A percentile compares a stretch with the other conserved stretches of the same genome.
Evolutionary conservation across 2,113 vertebrate genomes (phyloP).

Genomic region (Agelaius tricolor): DNA sequence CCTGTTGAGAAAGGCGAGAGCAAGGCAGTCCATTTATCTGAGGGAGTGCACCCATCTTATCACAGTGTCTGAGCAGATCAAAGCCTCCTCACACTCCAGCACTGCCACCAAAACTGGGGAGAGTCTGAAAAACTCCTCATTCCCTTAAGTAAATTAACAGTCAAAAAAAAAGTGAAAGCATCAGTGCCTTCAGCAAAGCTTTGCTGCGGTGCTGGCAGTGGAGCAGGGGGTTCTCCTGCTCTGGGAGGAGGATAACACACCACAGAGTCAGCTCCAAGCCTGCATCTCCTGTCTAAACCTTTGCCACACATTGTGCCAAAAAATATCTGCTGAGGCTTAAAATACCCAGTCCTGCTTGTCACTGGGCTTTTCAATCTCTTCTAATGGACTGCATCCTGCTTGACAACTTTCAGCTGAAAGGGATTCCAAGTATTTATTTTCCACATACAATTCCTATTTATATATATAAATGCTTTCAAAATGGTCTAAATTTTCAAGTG

Average conservation of each 20-base stretch:
- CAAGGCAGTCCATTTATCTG: neutral
- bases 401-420: neutral
- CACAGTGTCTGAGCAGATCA: neutral
- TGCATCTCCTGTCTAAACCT: neutral
- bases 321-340: neutral
- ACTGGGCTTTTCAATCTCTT: neutral
- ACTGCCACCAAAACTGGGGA: neutral
- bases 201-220: neutral
- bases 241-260: neutral
- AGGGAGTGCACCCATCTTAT: neutral
- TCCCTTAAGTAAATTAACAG: neutral
- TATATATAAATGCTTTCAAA: neutral
- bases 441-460: neutral
- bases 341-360: neutral
- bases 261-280: neutral
- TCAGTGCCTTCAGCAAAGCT: neutral
- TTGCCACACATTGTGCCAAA: neutral
- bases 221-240: too few species aligned
- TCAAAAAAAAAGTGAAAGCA: neutral
- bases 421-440: neutral
- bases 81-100: neutral
- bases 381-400: neutral
- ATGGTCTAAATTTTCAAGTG: neutral
- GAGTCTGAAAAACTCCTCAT: neutral
- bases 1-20: neutral